Evolutionary conservation across 1,140 invertebrate species (phyloP).

Genomic region (Apis laboriosa): DNA sequence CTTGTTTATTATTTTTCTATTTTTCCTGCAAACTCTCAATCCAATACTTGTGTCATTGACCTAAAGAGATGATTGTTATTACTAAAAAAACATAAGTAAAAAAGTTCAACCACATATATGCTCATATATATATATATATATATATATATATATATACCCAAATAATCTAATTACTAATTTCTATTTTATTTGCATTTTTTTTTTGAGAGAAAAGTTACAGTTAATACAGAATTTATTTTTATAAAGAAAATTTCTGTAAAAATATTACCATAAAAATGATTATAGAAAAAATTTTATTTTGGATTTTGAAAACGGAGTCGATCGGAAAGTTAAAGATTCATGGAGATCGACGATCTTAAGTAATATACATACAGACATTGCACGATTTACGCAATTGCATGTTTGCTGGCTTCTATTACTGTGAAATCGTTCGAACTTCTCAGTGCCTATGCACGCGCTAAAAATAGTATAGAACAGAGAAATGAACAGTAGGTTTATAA

Average conservation of each 20-base stretch:
- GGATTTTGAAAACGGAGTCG: neutral
- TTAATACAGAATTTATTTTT: no score
- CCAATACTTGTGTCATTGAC: neutral
- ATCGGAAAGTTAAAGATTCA: neutral
- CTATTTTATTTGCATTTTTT: no score
- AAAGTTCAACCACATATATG: neutral
- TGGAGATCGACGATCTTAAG: neutral
- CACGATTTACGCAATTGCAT: slow-evolving; percentile 46
- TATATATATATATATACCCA: neutral
- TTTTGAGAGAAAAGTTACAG: no score
- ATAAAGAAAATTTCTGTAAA: no score
- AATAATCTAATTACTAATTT: no score
- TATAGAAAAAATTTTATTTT: neutral
- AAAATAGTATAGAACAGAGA: slow-evolving; percentile 42
- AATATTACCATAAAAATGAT: no score
- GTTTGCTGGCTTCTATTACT: slow-evolving; percentile 42
- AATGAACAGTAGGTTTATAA: slow-evolving; percentile 39
- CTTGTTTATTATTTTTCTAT: neutral
- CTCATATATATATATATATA: neutral
- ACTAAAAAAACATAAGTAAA: neutral
- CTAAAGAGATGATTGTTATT: slow-evolving; percentile 1
- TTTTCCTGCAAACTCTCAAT: neutral
- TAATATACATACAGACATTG: slow-evolving; percentile 5
- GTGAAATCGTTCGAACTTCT: slow-evolving; percentile 43
- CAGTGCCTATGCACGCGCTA: slow-evolving; percentile 36